Conservation (phyloP, 2,888 invertebrate genomes). For the Macrophya annulata region DNA sequence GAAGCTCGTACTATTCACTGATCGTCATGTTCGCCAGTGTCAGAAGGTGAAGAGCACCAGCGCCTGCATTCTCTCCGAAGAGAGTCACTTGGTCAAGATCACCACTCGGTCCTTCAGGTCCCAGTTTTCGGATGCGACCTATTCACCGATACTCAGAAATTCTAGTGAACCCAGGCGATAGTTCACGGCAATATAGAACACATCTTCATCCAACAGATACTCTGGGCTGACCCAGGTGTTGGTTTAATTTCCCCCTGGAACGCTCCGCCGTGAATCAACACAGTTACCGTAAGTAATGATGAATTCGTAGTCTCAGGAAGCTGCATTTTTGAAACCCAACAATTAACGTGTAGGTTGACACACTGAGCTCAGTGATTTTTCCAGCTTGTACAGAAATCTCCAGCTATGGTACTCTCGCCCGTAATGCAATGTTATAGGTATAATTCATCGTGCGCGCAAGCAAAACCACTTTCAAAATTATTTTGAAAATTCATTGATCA, state of each 20-base stretch:
- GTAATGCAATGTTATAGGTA: no score
- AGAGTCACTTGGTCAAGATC: slow-evolving; percentile 32
- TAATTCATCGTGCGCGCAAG: no score
- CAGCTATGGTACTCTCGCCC: no score
- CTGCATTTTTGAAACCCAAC: neutral
- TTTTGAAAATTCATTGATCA: no score
- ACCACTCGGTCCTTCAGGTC: slow-evolving; percentile 81
- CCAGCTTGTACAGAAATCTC: no score
- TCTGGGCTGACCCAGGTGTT: slow-evolving; percentile 31
- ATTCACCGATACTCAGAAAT: slow-evolving; percentile 84
- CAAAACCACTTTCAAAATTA: no score
- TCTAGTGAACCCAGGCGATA: slow-evolving; percentile 81
- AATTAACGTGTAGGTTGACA: no score
- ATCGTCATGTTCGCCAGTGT: slow-evolving; percentile 1
- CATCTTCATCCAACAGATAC: slow-evolving; percentile 54
- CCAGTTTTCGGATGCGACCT: slow-evolving; percentile 85
- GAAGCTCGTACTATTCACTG: neutral
- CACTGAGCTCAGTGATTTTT: no score
- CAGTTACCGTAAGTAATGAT: slow-evolving; percentile 64
- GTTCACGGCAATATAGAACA: slow-evolving; percentile 62
- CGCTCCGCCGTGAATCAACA: slow-evolving; percentile 58
- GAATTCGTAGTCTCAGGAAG: neutral
- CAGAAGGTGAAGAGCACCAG: neutral
- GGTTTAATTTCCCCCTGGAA: slow-evolving; percentile 46
- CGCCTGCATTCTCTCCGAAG: slow-evolving; percentile 35